Evolutionary conservation across 2,888 invertebrate species (phyloP), one percentile per base, ranked within the genome.

Genomic region (Glaucopsyche alexis): DNA sequence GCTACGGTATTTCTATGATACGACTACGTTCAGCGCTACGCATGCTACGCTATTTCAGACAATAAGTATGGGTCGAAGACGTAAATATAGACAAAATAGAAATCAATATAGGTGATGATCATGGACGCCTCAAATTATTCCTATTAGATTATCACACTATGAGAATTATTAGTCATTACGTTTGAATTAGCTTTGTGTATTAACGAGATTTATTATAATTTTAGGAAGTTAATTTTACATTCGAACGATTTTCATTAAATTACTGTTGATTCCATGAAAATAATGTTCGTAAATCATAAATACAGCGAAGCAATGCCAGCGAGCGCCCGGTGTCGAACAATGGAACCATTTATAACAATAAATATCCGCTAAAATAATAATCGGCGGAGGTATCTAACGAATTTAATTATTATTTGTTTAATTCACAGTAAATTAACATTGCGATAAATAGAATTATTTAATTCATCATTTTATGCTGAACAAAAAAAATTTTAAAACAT

Each of bases 211-310:
- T 29, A 66, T 66, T 19, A 42, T 66, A 42, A 66, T 66, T 66
- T 47, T 69, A 49, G 69, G 49, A 47, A 69, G 69, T 69, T 69
- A 69, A 69, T 69, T 69, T 69, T 69, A 69, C 69, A 69, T 47
- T 69, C 47, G 47, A 69, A 47, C 69, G 19, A 69, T 69, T 69
- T 69, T 69, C 69, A 69, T 49, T 45, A 45, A 69, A 69, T 69
- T 69, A 49, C 47, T 69, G 47, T 69, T 47, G 69, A 47, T 45
- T 69, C 38, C 38, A 47, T 69, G 69, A 49, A 49, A 69, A 69
- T 69, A 47, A 69, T 69, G 16, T 47, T 47, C 69, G 19, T 69
- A 49, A 47, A 69, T 69, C 69, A 69, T 69, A 69, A 49, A 69
- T 49, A 69, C 47, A 19, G 69, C 69, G 29, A 69, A 49, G 42